These are phyloP conservation scores for Melanotaenia parkinsoni DNA, from an alignment of 2,797 vertebrate species.

Conservation along the genomic window DNA sequence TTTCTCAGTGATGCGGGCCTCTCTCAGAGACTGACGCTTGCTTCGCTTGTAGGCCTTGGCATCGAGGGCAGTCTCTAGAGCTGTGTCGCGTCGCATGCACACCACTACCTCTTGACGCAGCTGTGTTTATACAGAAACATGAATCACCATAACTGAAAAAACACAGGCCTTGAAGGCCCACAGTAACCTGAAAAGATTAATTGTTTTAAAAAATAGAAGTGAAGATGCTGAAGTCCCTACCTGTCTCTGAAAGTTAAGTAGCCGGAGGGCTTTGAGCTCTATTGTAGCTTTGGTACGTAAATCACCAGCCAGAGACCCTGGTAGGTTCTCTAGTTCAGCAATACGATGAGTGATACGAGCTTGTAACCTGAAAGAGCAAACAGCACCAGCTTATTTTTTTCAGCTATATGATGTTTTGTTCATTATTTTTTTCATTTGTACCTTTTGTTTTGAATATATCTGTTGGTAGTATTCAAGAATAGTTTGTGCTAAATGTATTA, in stretches of 20 bases:
- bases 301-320: constrained; percentile 94
- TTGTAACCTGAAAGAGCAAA: constrained; percentile 83
- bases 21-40: constrained; percentile 94
- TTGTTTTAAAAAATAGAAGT: neutral
- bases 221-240: constrained; percentile 58
- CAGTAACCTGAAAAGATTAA: neutral
- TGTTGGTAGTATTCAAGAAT: neutral
- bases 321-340: constrained; percentile 95
- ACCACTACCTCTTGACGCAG: constrained; percentile 97
- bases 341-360: constrained; percentile 96
- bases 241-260: constrained; percentile 98
- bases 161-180: neutral
- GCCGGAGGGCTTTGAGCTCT: constrained; percentile 94
- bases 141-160: neutral
- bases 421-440: neutral
- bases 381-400: neutral
- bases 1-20: constrained; percentile 97
- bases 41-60: constrained; percentile 98
- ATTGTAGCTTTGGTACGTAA: constrained; percentile 98
- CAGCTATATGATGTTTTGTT: neutral
- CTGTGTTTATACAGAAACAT: constrained; percentile 65
- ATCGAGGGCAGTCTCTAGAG: constrained; percentile 94
- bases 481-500: neutral
- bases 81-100: constrained; percentile 96
- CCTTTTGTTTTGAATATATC: neutral